Percentiles rank a stretch among this genome's conserved stretches.
These are phyloP conservation scores for Unio delphinus DNA, from an alignment of 2,888 invertebrate species.

Conservation along the genomic window DNA sequence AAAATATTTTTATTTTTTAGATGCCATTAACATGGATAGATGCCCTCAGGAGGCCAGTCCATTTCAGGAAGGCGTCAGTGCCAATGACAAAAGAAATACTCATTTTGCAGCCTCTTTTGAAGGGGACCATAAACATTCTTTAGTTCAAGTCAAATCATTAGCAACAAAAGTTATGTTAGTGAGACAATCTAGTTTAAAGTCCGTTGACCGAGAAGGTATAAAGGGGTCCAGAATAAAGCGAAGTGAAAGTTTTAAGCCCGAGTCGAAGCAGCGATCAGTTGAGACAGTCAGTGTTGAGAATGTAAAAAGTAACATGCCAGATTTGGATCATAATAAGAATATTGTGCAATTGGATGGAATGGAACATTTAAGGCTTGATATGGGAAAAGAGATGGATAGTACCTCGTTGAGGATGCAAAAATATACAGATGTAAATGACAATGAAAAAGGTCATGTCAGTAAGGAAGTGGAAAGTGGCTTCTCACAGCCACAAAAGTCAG, in stretches of 20 bases:
- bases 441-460: no score
- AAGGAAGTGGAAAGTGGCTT: no score
- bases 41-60: no score
- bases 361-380: no score
- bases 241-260: conserved; percentile 30
- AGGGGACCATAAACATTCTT: neutral
- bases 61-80: no score
- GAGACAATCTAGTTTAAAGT: conserved; percentile 21
- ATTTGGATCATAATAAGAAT: conserved; percentile 15
- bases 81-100: neutral
- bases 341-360: neutral
- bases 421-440: no score
- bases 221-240: conserved; percentile 15
- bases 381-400: neutral
- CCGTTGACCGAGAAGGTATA: conserved; percentile 3
- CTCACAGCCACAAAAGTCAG: no score
- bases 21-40: no score
- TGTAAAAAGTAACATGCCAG: conserved; percentile 1
- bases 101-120: neutral
- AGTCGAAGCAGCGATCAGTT: conserved; percentile 1
- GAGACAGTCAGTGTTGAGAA: neutral
- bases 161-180: conserved; percentile 34
- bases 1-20: no score
- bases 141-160: conserved; percentile 17
- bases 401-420: no score